These are phyloP conservation scores for Elysia chlorotica DNA, from an alignment of 1,140 invertebrate species.

Conservation along the genomic window DNA sequence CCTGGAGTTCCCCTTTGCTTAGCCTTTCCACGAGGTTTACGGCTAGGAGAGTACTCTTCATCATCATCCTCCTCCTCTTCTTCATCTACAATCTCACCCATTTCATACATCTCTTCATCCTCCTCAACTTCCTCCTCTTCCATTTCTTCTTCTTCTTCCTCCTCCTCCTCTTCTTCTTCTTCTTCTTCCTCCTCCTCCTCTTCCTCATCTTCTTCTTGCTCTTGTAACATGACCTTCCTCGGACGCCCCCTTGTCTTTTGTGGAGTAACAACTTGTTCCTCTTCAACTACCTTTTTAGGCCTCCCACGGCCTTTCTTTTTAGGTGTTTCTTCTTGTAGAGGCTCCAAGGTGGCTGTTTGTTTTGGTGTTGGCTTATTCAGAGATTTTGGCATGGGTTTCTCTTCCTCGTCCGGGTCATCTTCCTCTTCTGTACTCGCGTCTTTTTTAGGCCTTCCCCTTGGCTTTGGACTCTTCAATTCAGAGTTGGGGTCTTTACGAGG, in stretches of 20 bases:
- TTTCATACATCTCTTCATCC: constrained; percentile 15
- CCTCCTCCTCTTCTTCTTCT: background rate
- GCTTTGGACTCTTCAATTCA: background rate
- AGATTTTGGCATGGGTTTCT: too few species aligned
- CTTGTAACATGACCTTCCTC: background rate
- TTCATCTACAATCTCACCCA: background rate
- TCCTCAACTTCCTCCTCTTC: constrained; percentile 19
- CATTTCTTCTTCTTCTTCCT: constrained; percentile 8
- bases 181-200: background rate
- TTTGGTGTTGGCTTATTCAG: too few species aligned
- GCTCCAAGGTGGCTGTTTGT: too few species aligned
- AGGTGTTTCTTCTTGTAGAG: too few species aligned
- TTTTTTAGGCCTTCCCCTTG: constrained; percentile 13
- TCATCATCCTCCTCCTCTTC: background rate
- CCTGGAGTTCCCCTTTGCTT: background rate
- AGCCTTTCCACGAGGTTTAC: constrained; percentile 3
- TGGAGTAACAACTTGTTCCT: too few species aligned
- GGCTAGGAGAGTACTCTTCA: background rate
- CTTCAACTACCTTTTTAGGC: too few species aligned
- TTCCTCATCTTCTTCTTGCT: background rate
- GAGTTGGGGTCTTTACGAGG: constrained; percentile 15
- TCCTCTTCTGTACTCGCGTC: background rate
- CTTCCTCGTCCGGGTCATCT: background rate
- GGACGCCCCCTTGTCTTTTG: background rate
- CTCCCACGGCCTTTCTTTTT: too few species aligned